Evolutionary conservation across 2,113 vertebrate species (phyloP).

Genomic region (Pogonocichla stellata): DNA sequence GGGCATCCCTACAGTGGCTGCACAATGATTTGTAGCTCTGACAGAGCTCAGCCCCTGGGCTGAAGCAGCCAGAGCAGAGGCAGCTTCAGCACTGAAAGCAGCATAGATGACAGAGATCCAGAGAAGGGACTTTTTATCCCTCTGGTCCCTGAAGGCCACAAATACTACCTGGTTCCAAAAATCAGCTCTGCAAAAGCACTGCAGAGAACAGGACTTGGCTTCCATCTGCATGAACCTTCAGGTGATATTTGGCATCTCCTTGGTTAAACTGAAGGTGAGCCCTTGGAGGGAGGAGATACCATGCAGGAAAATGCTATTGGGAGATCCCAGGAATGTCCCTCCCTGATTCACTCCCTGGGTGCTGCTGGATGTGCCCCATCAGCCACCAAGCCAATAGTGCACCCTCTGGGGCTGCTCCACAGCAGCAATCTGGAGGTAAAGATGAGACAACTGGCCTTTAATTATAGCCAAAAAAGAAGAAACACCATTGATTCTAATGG

Average conservation of each 20-base stretch:
- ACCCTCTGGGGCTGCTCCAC: not conserved
- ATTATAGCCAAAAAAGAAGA: not conserved
- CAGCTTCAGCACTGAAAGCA: not conserved
- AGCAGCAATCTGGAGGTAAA: not conserved
- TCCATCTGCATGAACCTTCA: not conserved
- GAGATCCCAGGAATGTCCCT: not conserved
- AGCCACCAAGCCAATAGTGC: fast-evolving
- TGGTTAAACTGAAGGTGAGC: not conserved
- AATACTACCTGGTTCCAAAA: not conserved
- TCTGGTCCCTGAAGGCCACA: not conserved
- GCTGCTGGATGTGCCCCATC: not conserved
- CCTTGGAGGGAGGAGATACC: fast-evolving
- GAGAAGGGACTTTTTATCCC: not conserved
- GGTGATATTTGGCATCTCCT: not conserved
- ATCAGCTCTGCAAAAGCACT: not conserved
- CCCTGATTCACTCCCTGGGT: not conserved
- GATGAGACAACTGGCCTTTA: not conserved
- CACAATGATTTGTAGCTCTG: not conserved
- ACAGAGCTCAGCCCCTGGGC: not conserved
- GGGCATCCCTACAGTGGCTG: not conserved
- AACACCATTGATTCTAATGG: not conserved
- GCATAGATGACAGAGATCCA: not conserved
- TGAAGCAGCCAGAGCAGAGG: not conserved
- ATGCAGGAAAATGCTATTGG: fast-evolving
- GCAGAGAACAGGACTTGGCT: not conserved